Evolutionary conservation across 2,888 invertebrate species (phyloP), one percentile per base, ranked within the genome.

Genomic region (Incurvaria masculella): DNA sequence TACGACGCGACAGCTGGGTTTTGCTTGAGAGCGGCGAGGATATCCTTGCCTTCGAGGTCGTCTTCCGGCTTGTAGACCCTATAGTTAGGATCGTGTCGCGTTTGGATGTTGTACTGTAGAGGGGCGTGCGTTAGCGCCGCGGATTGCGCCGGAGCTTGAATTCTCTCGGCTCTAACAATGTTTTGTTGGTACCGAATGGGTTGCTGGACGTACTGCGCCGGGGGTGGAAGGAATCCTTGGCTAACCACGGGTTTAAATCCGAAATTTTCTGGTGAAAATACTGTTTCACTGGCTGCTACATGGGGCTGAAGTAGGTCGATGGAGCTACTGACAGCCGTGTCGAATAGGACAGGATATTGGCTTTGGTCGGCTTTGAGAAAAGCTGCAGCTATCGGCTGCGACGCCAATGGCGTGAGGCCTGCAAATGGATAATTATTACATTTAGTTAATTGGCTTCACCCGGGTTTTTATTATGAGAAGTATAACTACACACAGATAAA

Each of bases 191-290:
- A 52, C 14, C 46, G 48, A 21, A 52, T 52, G 3, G 51, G 51
- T 26, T 48, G 48, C 51, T 63, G 66, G 52, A 64, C 62, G 57
- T 73, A 57, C 56, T 65, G 66, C 50, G 72, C 70, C 33, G 70
- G 61, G 47, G 67, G 65, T 27, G 68, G 63, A 27, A 60, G 57
- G 60, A 73, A 73, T 54, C 67, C 61, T 62, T 75, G 71, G 59
- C 79, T 78, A 54, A 75, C 75, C 53, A 75, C 71, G 26, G 79
- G 79, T 59, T 72, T 69, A 55, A 75, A 79, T 53, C 79, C 79
- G 58, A 78, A 79, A 58, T 62, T 62, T 59, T 71, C 66, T 48
- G 78, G 68, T 54, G 74, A 69, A 63, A 78, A 78, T 55, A 61
- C 59, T 52, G 62, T 70, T 57, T 72, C 69, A 56, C 57, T 66